A percentile compares a stretch with the other conserved stretches of the same genome.
These are phyloP conservation scores for Pantala flavescens DNA, from an alignment of 1,140 invertebrate genomes.

Conservation along the genomic window DNA sequence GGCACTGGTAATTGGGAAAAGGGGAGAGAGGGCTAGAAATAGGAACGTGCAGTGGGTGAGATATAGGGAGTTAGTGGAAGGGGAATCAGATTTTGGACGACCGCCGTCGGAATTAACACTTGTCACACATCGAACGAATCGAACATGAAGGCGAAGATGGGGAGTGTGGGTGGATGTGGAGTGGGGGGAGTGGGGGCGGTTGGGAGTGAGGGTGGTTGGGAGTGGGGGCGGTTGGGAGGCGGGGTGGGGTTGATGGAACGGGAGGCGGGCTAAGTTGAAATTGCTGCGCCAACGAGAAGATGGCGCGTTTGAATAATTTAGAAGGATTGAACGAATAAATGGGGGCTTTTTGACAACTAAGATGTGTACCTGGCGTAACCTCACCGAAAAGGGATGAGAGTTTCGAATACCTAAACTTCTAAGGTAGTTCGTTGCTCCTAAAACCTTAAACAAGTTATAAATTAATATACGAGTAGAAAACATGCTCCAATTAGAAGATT, in stretches of 20 bases:
- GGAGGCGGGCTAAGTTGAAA: background rate
- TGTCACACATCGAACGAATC: constrained; percentile 1
- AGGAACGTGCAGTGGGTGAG: background rate
- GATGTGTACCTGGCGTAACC: too few relatives aligned
- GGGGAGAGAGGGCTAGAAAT: background rate
- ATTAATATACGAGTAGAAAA: too few relatives aligned
- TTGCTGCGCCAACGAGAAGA: background rate
- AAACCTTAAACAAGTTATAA: too few relatives aligned
- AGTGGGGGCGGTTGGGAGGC: background rate
- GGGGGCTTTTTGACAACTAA: too few relatives aligned
- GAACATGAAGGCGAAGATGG: background rate
- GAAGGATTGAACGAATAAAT: too few relatives aligned
- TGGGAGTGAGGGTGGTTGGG: background rate
- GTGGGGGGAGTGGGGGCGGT: background rate
- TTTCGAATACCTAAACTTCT: too few relatives aligned
- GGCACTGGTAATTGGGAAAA: too few relatives aligned
- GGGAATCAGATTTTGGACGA: background rate
- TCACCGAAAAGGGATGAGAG: too few relatives aligned
- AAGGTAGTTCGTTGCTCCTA: too few relatives aligned
- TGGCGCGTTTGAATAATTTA: too few relatives aligned
- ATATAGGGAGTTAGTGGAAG: background rate
- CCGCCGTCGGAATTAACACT: background rate
- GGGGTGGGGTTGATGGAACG: background rate
- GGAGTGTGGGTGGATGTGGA: background rate
- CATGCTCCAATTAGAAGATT: too few relatives aligned